Evolutionary conservation across 2,113 vertebrate species (phyloP).

Genomic region (Pseudopodoces humilis): DNA sequence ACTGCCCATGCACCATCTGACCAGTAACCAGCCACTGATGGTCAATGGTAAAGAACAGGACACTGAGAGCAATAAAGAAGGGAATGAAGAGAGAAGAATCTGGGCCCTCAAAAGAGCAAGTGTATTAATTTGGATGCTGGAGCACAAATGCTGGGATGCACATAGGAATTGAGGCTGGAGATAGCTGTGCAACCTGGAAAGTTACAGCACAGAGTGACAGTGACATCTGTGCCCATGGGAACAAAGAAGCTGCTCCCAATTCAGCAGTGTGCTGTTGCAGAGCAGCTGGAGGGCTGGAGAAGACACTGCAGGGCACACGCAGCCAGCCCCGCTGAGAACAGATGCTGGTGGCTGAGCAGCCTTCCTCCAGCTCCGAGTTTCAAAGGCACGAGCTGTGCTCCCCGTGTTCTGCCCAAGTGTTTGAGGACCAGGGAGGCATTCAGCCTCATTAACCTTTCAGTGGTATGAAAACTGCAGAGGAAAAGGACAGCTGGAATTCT

Average conservation of each 20-base stretch:
- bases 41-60: neutral
- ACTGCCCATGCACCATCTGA: neutral
- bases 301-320: neutral
- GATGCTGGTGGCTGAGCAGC: neutral
- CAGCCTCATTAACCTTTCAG: neutral
- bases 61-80: neutral
- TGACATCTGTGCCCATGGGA: neutral
- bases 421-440: constrained; percentile 24
- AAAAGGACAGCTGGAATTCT: constrained; percentile 23
- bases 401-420: neutral
- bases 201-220: neutral
- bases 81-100: neutral
- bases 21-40: neutral
- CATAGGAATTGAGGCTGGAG: neutral
- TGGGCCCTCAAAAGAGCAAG: neutral
- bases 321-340: accelerated
- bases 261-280: neutral
- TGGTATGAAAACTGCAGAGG: constrained; percentile 9
- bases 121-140: neutral
- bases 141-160: neutral
- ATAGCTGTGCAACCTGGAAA: neutral
- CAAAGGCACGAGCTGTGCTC: neutral
- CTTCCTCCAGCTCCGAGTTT: neutral
- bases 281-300: neutral
- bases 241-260: neutral